Base-by-base conservation (phyloP, 1,140 invertebrate genomes). In the Ditylenchus dipsaci region DNA sequence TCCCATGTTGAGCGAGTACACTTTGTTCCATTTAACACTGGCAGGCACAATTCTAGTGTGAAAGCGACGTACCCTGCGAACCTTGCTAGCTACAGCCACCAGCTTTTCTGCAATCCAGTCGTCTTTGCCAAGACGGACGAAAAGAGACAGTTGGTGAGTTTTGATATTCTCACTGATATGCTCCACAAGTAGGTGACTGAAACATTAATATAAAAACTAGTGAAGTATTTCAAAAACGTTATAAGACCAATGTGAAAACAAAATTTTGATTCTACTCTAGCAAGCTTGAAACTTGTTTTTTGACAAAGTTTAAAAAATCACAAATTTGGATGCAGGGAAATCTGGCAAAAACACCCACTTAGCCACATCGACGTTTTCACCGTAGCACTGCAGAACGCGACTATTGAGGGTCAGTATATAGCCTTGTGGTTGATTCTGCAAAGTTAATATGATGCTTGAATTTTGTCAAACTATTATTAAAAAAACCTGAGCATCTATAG, bases 21-120 rank as follows among this genome's bases (percentile, higher is more conserved):
- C 57, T 42, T 76, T 77, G 1, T 53, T 23, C 74, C 74, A 76
- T 63, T 78, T 71, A n/a, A 76, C 61, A 49, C 65, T 69, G 19
- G 43, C 30, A 21, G 75, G 74, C 23, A 77, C 30, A 56, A 73
- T 66, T 57, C 74, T 33, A 11, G 74, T 63, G 49, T 76, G 74
- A 45, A 75, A 76, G 38, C 74, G 74, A 42, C 70, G 56, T 45
- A 76, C 65, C 17, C 74, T 76, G 19, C 72, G 63, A 3, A 53
- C 47, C n/a, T 47, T 49, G 43, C 26, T 56, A 30, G 72, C 75
- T n/a, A 42, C 59, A 17, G 43, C 56, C 8, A 59, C 11, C 11
- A 75, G 53, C 30, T 65, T 43, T 21, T 76, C 63, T 5, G 45
- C 56, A n/a, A 75, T 19, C 33, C 53, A 21, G 26, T 59, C 27